Evolutionary conservation across 2,888 invertebrate species (phyloP), one percentile per base, ranked within the genome.

Genomic region (Caenorhabditis japonica): DNA sequence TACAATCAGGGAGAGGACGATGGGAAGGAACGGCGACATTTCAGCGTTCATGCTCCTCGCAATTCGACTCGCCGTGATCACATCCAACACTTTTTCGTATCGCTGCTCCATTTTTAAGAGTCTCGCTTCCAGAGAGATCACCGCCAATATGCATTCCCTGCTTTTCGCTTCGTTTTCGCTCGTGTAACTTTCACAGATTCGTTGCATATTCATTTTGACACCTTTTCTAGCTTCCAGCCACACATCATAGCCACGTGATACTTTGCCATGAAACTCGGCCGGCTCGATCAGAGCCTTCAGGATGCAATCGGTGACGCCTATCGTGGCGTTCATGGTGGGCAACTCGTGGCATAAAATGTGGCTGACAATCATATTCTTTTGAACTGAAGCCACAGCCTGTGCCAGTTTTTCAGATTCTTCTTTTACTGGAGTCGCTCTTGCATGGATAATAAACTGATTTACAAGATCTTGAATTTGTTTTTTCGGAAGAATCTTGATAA

Each of bases 1-100:
- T 0, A 70, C 58, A 21, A 70, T 52, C 2, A 70, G 15, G 4
- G 70, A 23, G 1, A 70, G 12, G 17, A 62, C 34, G 10, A 62
- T 44, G 4, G 62, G 38, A 23, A 56, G 51, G 38, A 25, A 51
- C 4, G 15, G 23, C 1, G 15, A 2, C 36, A 58, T 13, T 10
- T 62, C 46, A 19, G 27, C 33, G 3, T 7, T 1, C 0, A 4
- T 8, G 23, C 38, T 44, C 47, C 53, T 51, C 15, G 51, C 27
- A 34, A 71, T 62, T 43, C 62, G 43, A 30, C 59, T 47, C 0
- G 25, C 47, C 17, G 59, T 64, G 38, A 72, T 53, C 3, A 59
- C 52, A 33, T 72, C 72, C 21, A 72, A 43, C 19, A 72, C 30
- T 36, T 64, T 72, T 1, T 59, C 59, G n/a, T 62, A 33, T 34